A percentile compares a stretch with the other conserved stretches of the same genome.
Evolutionary conservation across 2,797 vertebrate genomes (phyloP).

Genomic region (Oreonectes daqikongensis): DNA sequence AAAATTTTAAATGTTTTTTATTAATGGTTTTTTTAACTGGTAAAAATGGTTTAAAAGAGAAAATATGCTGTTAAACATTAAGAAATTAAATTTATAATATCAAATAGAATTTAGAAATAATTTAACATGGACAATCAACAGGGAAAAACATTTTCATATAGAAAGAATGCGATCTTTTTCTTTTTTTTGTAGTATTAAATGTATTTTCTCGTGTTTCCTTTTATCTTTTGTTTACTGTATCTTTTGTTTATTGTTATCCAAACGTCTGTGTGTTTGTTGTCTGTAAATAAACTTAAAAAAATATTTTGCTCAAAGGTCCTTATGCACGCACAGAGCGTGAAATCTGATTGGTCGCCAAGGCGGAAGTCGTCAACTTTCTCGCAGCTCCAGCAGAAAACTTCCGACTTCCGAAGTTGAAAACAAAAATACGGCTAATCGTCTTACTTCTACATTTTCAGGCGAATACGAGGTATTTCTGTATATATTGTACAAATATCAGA

Average conservation of each 20-base stretch:
- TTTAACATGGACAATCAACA: too few species aligned
- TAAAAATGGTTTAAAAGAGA: not conserved
- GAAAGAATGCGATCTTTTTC: not conserved
- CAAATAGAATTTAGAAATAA: not conserved
- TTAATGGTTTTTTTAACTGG: too few species aligned
- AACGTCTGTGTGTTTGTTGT: too few species aligned
- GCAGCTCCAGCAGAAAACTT: conserved; percentile 68
- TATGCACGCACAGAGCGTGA: not conserved
- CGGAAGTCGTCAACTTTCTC: conserved; percentile 43
- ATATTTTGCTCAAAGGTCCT: not conserved
- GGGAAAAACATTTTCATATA: not conserved
- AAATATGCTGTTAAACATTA: not conserved
- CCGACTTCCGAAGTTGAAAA: conserved; percentile 78
- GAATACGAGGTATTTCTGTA: conserved; percentile 30
- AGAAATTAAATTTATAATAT: not conserved
- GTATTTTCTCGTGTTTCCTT: too few species aligned
- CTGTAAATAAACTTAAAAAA: too few species aligned
- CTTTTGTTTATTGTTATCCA: too few species aligned
- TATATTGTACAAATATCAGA: not conserved
- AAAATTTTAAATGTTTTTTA: too few species aligned
- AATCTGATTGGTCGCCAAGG: conserved; percentile 9
- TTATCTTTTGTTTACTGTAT: too few species aligned
- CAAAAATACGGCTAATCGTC: conserved; percentile 64
- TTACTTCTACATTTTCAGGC: not conserved
- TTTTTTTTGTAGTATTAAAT: not conserved